Base-by-base conservation (phyloP, 2,113 vertebrate species). In the Elephantulus edwardii region DNA sequence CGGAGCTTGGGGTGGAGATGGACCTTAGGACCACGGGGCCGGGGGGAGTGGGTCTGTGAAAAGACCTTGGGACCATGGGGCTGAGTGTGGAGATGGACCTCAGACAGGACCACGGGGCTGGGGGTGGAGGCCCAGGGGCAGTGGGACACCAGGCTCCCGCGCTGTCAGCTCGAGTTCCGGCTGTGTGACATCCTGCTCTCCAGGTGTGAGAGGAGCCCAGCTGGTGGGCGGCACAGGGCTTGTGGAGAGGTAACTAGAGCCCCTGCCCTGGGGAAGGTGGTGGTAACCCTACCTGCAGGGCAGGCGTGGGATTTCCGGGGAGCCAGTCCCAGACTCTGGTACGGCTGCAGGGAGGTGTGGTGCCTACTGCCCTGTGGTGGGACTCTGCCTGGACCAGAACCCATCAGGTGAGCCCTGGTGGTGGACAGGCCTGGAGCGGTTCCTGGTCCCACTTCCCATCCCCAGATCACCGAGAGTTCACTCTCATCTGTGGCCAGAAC, bases 161-260 rank as follows among this genome's bases (percentile, higher is more conserved):
- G 64, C 33, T 5, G 5, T 28, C 33, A 2, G 94, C 91, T 95
- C 91, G 85, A 62, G 91, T 89, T 93, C 91, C 48, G 72, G 2
- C 71, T 20, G 50, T 89, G 10, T 72, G 88, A 50, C 86, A 86
- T 60, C 91, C 87, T 94, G 86, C 62, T 24, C 0, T 64, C 88
- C 90, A 87, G 90, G 93, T 89, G 91, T 42, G 42, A 76, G 42
- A 76, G 68, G 88, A 90, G 79, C 94, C 95, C 96, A 96, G 95
- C 95, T 96, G 96, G 94, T 72, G 86, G 91, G 87, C 94, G 91
- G 76, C 0, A 4, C 28, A 2, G 0, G 20, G 71, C 91, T 91
- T 58, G 1, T 4, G 89, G 95, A 10, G 94, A 93, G 81, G 96
- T 96, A 96, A 96, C 90, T 3, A 40, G 95, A 96, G 94, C 96